A percentile compares a stretch with the other conserved stretches of the same genome.
phyloP scores from a whole-genome alignment of 23 tunicate species.

The Oikopleura vanhoeffeni region DNA sequence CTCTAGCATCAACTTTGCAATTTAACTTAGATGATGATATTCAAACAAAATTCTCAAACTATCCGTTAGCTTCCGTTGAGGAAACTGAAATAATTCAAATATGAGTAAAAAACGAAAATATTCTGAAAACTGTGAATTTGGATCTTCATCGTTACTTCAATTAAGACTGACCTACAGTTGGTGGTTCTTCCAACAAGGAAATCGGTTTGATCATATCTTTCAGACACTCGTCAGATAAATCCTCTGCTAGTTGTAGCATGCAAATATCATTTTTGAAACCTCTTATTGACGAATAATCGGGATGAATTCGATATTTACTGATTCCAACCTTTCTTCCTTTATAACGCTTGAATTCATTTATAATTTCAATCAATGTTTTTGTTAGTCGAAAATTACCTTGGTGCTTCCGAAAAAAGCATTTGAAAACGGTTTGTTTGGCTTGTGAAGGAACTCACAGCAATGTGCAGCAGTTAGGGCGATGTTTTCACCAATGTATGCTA shows the following conservation, averaged over 20 bases:
- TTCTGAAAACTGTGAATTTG: no score
- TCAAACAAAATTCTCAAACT: no score
- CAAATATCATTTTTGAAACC: not conserved
- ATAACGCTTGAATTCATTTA: no score
- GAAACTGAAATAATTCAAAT: no score
- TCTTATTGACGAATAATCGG: not conserved
- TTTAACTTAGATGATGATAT: no score
- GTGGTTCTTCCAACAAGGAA: not conserved
- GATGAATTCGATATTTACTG: not conserved
- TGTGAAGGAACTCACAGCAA: not conserved
- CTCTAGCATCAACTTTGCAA: no score
- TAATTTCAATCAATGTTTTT: no score
- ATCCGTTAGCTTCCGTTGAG: no score
- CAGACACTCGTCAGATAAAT: not conserved
- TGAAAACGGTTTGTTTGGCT: not conserved
- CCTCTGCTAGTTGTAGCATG: not conserved
- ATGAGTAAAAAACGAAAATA: no score
- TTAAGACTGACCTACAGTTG: not conserved
- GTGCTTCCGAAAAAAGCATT: not conserved
- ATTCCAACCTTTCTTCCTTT: not conserved
- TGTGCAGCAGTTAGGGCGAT: not conserved
- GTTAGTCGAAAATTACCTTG: no score
- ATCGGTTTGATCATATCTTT: not conserved
- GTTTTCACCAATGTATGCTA: not conserved
- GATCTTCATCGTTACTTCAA: no score